A percentile compares a stretch with the other conserved stretches of the same genome.
Conservation (phyloP, 2,888 invertebrate species). For the Scaptomyza reducta region DNA sequence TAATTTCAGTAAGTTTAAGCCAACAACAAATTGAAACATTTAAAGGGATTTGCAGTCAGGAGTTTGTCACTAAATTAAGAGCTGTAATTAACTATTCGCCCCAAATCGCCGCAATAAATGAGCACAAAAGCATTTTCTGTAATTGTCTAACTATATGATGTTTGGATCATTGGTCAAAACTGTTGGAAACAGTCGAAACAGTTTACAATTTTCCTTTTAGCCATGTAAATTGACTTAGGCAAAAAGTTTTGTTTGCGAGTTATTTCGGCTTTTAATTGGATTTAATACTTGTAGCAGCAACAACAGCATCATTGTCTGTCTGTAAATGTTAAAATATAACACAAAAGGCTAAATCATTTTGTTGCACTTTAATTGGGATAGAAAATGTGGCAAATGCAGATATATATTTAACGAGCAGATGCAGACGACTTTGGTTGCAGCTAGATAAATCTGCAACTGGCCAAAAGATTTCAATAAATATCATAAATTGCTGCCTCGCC, state of each 20-base stretch:
- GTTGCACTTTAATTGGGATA: conserved; percentile 71
- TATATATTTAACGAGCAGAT: conserved; percentile 22
- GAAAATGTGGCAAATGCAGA: conserved; percentile 32
- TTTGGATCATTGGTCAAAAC: conserved; percentile 5
- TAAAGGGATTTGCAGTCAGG: background rate
- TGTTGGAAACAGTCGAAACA: no score
- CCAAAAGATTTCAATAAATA: conserved; percentile 70
- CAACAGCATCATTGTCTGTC: background rate
- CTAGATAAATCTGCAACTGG: conserved; percentile 41
- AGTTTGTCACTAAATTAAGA: conserved; percentile 30
- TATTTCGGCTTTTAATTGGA: conserved; percentile 46
- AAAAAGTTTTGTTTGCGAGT: conserved; percentile 33
- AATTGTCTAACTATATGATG: conserved; percentile 1
- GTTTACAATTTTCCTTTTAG: conserved; percentile 24
- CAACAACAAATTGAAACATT: conserved; percentile 8
- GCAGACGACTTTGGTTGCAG: conserved; percentile 32
- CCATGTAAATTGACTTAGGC: conserved; percentile 36
- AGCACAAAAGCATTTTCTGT: conserved; percentile 23
- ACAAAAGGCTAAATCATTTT: conserved; percentile 49
- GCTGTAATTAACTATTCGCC: conserved; percentile 18
- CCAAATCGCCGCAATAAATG: conserved; percentile 9
- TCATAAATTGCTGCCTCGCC: conserved; percentile 24
- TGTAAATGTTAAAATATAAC: conserved; percentile 21
- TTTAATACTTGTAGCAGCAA: conserved; percentile 21
- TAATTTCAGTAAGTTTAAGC: background rate